phyloP scores from a whole-genome alignment of 2,113 vertebrate species.

The Platysternon megacephalum region DNA sequence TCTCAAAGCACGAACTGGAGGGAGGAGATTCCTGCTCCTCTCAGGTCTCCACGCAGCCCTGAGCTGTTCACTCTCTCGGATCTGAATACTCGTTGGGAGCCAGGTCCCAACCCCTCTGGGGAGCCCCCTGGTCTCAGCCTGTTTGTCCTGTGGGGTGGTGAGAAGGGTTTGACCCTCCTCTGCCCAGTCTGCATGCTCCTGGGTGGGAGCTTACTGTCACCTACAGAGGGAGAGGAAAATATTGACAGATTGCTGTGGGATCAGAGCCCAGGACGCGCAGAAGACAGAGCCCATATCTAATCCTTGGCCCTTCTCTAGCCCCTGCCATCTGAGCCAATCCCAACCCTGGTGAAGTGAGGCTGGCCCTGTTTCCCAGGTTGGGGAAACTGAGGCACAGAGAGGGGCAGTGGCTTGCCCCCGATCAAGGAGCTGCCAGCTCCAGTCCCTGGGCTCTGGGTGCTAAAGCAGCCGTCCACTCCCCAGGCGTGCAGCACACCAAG shows the following conservation, averaged over 20 bases:
- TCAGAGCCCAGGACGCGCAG: background rate
- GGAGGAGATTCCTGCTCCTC: background rate
- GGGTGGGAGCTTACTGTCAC: background rate
- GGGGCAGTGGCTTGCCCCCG: background rate
- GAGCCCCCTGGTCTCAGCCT: no score
- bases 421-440: background rate
- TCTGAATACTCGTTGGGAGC: no score
- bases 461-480: background rate
- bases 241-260: background rate
- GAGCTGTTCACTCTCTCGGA: background rate
- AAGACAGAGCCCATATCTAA: fast-evolving
- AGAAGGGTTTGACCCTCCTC: background rate
- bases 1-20: background rate
- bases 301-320: background rate
- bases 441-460: background rate
- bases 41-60: background rate
- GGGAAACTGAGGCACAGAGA: background rate
- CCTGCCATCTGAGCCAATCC: background rate
- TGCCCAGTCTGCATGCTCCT: background rate
- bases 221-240: background rate
- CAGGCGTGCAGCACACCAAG: background rate
- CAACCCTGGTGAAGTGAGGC: background rate
- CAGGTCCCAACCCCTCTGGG: no score
- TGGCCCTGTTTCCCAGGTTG: background rate
- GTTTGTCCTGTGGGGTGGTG: background rate